Conservation (phyloP, 1,140 invertebrate genomes). For the Leptopilina boulardi region DNA sequence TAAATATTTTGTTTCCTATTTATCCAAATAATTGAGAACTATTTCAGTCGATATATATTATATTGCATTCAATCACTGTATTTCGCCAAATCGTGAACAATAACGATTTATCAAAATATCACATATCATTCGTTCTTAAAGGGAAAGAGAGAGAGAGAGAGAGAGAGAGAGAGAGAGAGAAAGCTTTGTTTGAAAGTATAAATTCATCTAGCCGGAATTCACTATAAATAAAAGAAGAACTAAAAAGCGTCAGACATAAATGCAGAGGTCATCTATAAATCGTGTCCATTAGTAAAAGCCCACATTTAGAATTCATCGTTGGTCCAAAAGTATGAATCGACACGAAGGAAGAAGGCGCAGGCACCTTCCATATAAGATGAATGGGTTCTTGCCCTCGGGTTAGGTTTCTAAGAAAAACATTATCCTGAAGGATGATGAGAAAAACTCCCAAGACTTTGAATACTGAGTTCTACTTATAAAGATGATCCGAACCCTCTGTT, state of each 20-base stretch:
- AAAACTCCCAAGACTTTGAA: slow-evolving; percentile 54
- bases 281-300: slow-evolving; percentile 6
- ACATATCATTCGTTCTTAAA: not conserved
- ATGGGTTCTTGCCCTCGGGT: slow-evolving; percentile 42
- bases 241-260: not conserved
- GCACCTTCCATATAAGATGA: slow-evolving; percentile 49
- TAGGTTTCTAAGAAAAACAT: slow-evolving; percentile 58
- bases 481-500: slow-evolving; percentile 41
- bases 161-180: no score
- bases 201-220: not conserved
- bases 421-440: slow-evolving; percentile 56
- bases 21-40: no score
- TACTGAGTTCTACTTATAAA: slow-evolving; percentile 55
- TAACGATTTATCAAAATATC: not conserved
- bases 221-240: not conserved
- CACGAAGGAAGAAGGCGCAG: slow-evolving; percentile 31
- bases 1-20: no score
- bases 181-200: not conserved
- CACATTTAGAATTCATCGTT: slow-evolving; percentile 41
- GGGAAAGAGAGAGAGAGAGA: no score
- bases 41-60: no score
- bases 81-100: not conserved
- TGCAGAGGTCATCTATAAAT: not conserved
- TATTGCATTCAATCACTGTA: not conserved
- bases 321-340: slow-evolving; percentile 47